These are phyloP conservation scores for Diaperis boleti DNA, from an alignment of 2,888 invertebrate species.

Conservation along the genomic window DNA sequence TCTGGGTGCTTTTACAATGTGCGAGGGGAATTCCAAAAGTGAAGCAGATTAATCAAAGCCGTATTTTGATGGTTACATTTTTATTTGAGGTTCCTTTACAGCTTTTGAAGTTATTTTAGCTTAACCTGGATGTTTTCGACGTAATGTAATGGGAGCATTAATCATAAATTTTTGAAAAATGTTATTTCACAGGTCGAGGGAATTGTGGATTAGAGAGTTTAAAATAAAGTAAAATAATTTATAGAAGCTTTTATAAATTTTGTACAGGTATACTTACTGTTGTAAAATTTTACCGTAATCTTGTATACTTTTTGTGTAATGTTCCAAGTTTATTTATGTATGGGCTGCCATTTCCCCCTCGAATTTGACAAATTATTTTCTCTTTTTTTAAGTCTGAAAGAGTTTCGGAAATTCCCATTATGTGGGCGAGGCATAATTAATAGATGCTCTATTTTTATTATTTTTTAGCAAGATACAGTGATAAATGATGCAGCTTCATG, in stretches of 20 bases:
- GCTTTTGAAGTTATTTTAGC: background rate
- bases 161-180: background rate
- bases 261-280: too few relatives aligned
- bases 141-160: background rate
- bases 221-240: too few relatives aligned
- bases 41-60: background rate
- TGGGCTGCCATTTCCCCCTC: too few relatives aligned
- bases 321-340: too few relatives aligned
- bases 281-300: too few relatives aligned
- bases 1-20: too few relatives aligned
- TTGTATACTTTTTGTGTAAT: too few relatives aligned
- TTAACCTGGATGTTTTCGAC: background rate
- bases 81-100: background rate
- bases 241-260: too few relatives aligned
- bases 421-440: background rate
- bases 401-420: background rate
- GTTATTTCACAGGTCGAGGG: background rate
- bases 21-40: background rate
- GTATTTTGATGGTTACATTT: background rate
- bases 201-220: too few relatives aligned
- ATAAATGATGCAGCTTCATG: conserved; percentile 10
- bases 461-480: background rate
- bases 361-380: too few relatives aligned
- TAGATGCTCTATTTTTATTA: background rate
- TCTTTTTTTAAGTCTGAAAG: too few relatives aligned